Evolutionary conservation across 2,888 invertebrate species (phyloP).

Genomic region (Hartigia nigra): DNA sequence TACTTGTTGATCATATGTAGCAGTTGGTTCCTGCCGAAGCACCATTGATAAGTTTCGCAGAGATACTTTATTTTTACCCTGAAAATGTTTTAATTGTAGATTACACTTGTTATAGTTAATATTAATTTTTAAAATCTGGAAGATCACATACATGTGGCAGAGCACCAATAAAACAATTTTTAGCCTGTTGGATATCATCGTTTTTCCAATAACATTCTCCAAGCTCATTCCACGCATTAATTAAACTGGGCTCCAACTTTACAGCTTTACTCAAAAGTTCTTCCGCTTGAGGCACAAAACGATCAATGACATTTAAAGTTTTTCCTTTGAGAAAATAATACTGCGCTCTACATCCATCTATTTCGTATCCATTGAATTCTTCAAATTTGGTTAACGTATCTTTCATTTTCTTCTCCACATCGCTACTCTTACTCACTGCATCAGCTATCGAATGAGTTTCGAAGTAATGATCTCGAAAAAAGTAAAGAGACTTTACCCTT

Average conservation of each 20-base stretch:
- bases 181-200: slow-evolving; percentile 81
- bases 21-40: slow-evolving; percentile 73
- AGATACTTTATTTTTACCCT: slow-evolving; percentile 81
- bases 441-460: slow-evolving; percentile 77
- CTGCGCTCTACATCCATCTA: slow-evolving; percentile 68
- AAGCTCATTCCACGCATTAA: slow-evolving; percentile 89
- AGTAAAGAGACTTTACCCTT: slow-evolving; percentile 74
- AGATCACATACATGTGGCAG: slow-evolving; percentile 73
- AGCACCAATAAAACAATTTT: slow-evolving; percentile 85
- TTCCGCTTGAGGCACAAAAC: slow-evolving; percentile 77
- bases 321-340: slow-evolving; percentile 80
- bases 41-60: slow-evolving; percentile 86
- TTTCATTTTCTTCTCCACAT: slow-evolving; percentile 74
- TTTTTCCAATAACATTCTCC: slow-evolving; percentile 93
- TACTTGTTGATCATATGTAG: slow-evolving; percentile 68
- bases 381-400: slow-evolving; percentile 74
- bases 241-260: slow-evolving; percentile 82
- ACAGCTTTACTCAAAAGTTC: slow-evolving; percentile 84
- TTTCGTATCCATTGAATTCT: slow-evolving; percentile 73
- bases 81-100: slow-evolving; percentile 38
- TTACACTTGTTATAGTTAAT: slow-evolving; percentile 20
- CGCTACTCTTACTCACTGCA: slow-evolving; percentile 74
- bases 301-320: slow-evolving; percentile 77
- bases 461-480: slow-evolving; percentile 83
- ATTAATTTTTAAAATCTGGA: slow-evolving; percentile 2